A percentile compares a stretch with the other conserved stretches of the same genome.
phyloP scores from a whole-genome alignment of 2,888 invertebrate genomes.

The Danaus chrysippus region DNA sequence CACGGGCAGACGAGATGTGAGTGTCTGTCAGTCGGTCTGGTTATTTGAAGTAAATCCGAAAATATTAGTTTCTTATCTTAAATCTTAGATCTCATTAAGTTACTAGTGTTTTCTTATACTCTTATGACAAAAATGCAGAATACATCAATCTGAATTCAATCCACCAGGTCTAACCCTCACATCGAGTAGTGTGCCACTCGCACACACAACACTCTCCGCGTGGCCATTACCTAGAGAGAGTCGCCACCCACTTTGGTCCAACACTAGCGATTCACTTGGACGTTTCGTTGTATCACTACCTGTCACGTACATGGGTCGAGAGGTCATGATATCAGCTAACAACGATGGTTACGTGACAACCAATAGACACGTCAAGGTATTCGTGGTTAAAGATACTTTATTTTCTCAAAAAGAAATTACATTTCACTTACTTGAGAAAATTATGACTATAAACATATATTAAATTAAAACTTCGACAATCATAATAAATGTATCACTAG shows the following conservation, averaged over 20 bases:
- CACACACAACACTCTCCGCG: slow-evolving; percentile 33
- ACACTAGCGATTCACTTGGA: slow-evolving; percentile 62
- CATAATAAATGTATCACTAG: too few relatives aligned
- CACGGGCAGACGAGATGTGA: too few relatives aligned
- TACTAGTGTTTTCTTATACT: too few relatives aligned
- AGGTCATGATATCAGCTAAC: slow-evolving; percentile 75
- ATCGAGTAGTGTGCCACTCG: slow-evolving; percentile 74
- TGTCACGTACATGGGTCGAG: slow-evolving; percentile 57
- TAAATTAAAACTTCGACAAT: too few relatives aligned
- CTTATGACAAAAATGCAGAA: background rate
- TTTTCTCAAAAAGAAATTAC: too few relatives aligned
- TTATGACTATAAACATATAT: too few relatives aligned
- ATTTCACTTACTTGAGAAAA: too few relatives aligned
- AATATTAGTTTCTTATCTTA: too few relatives aligned
- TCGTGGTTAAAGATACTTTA: too few relatives aligned
- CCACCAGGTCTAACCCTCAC: background rate
- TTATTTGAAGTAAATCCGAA: too few relatives aligned
- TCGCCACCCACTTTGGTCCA: slow-evolving; percentile 70
- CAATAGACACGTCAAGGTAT: slow-evolving; percentile 70
- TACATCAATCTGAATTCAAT: background rate
- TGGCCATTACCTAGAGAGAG: slow-evolving; percentile 36
- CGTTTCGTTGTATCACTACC: slow-evolving; percentile 71
- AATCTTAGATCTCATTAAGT: background rate
- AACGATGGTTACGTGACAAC: slow-evolving; percentile 80
- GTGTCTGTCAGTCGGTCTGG: too few relatives aligned